Base-by-base conservation (phyloP, 2,797 vertebrate species). In the Spea hammondii region DNA sequence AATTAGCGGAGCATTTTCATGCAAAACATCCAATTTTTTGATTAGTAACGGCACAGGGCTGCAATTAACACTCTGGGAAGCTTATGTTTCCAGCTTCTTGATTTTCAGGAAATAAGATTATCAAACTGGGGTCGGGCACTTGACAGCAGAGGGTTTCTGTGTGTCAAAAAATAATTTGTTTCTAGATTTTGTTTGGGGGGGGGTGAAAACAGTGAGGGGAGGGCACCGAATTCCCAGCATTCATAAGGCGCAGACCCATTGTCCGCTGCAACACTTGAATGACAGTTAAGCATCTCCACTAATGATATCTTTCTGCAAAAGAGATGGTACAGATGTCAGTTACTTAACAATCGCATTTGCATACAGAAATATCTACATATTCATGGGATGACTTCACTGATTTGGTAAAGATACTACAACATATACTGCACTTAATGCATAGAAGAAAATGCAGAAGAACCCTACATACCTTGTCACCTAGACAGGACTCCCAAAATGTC, bases 21-120 rank as follows among this genome's bases (percentile, higher is more conserved):
- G 92, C 92, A 92, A 92, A 94, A 92, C 91, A 89, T 92, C 88
- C 89, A 90, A 92, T 93, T 92, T 93, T 93, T 93, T 93, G 91
- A 94, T 93, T 93, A 93, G 91, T 88, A 88, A 82, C 86, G 86
- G 90, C 92, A 89, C 92, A 88, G 86, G 87, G 89, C 90, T 57
- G 64, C 92, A 93, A 91, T 93, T 93, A 93, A 89, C 91, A 92
- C 90, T 91, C 87, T 88, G 79, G 90, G 90, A 92, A 91, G 90
- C 90, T 89, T 85, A 87, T 87, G 88, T 90, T 91, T 90, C 87
- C 89, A 89, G 88, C 86, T 83, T 90, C 91, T 92, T 91, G 89
- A 91, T 91, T 92, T 87, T 88, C 80, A 71, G 92, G 90, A 90
- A 92, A 92, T 92, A 89, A 92, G 90, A 92, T 93, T 92, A 92